Base-by-base conservation (phyloP, 1,140 invertebrate genomes). In the Eriosoma lanigerum region DNA sequence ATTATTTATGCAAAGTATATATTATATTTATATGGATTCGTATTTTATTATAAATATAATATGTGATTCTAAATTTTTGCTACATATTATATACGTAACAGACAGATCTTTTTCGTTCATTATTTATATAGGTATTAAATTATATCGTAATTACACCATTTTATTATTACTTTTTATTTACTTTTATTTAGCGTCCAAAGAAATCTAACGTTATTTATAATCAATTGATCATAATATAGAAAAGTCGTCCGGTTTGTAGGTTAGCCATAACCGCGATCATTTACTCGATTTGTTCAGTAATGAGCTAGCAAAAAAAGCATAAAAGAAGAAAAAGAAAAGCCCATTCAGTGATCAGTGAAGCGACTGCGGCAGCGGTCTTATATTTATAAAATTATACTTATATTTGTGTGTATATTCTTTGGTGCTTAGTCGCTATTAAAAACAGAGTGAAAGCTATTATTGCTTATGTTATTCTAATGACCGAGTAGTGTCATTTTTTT, bases 371-470 rank as follows among this genome's bases (percentile, higher is more conserved):
- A 12, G 52, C 17, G 56, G 32, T 78, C 0, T 60, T 5, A 62
- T 76, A 76, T 76, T 58, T 76, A 72, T 72, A 52, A 52, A 52
- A 52, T 52, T 29, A 72, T 8, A 38, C 8, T 38, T 64, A 3
- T 48, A 24, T 48, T 48, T 56, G 5, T 38, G 54, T 17, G 15
- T 29, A 29, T 50, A 68, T 52, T 26, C 17, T 17, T 38, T 62
- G 52, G 75, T 60, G 75, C 56, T 78, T 62, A 38, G 38, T 58
- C 72, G 52, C 58, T 60, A 78, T 78, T 78, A 56, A 78, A 62
- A 78, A 78, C 75, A 17, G 24, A 78, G 75, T 78, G 75, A 78
- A 78, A 78, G 75, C 75, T 78, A 58, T 78, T 78, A 78, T 46
- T 78, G 38, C 38, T 46, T 60, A 58, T 17, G 52, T 26, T 60